Conservation (phyloP, 1,140 invertebrate genomes). For the Leptopilina clavipes region DNA sequence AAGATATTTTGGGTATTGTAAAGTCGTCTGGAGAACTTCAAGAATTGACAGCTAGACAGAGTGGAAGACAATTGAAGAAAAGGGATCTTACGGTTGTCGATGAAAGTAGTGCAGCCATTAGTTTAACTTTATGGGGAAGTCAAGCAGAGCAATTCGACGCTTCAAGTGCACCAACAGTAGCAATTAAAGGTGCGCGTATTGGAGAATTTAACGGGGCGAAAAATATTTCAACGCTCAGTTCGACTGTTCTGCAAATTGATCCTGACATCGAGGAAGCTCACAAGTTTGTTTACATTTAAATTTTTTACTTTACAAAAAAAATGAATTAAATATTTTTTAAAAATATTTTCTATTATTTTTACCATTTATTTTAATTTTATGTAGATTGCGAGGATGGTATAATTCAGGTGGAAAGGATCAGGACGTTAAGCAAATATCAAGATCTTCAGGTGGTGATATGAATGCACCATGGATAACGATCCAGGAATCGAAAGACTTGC, state of each 20-base stretch:
- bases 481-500: constrained; percentile 80
- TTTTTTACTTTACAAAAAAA: too few species aligned
- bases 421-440: constrained; percentile 72
- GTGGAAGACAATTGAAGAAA: constrained; percentile 91
- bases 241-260: constrained; percentile 84
- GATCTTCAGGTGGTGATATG: constrained; percentile 48
- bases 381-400: constrained; percentile 90
- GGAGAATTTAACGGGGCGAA: constrained; percentile 85
- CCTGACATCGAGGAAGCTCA: constrained; percentile 93
- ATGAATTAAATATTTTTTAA: too few species aligned
- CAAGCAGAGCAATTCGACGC: constrained; percentile 91
- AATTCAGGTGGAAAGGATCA: constrained; percentile 82
- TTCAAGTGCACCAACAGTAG: constrained; percentile 84
- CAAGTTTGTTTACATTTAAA: constrained; percentile 57
- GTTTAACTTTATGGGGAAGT: constrained; percentile 85
- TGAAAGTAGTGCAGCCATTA: constrained; percentile 85
- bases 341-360: too few species aligned
- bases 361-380: constrained; percentile 1
- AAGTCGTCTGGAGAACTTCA: constrained; percentile 84
- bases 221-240: constrained; percentile 77
- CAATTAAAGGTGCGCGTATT: constrained; percentile 86
- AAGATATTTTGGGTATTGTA: constrained; percentile 94
- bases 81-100: constrained; percentile 93
- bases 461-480: constrained; percentile 79
- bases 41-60: constrained; percentile 82